Percentiles rank a stretch among this genome's conserved stretches.
phyloP scores from a whole-genome alignment of 37 sponge, comb jelly and placozoan species.

The Cliona cf. orientalis region DNA sequence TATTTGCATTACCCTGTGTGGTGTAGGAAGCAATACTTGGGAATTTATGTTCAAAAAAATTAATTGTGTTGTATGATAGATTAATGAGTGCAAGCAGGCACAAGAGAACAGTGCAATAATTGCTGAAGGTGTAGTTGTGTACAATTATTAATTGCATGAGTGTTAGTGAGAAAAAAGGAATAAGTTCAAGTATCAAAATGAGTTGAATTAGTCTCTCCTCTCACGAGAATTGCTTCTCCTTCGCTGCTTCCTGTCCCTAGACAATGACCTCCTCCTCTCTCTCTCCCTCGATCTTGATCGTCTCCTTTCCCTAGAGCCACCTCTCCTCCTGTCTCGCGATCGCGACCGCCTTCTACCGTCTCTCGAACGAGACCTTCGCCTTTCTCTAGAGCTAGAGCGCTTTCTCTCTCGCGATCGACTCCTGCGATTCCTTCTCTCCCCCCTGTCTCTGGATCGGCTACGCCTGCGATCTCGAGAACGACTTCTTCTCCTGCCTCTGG shows the following conservation, averaged over 20 bases:
- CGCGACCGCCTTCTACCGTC: constrained; percentile 16
- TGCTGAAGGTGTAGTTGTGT: neutral
- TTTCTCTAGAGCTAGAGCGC: constrained; percentile 23
- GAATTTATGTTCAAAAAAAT: too few relatives aligned
- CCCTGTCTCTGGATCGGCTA: constrained; percentile 24
- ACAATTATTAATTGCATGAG: constrained; percentile 5
- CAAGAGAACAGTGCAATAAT: too few relatives aligned
- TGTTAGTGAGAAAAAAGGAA: too few relatives aligned
- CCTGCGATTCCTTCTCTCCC: constrained; percentile 2
- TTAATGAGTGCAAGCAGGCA: too few relatives aligned
- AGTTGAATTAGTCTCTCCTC: neutral
- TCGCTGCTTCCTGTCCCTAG: constrained; percentile 29
- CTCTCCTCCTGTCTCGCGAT: constrained; percentile 20
- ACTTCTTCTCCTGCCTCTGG: constrained; percentile 10
- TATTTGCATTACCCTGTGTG: too few relatives aligned
- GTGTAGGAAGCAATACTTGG: too few relatives aligned
- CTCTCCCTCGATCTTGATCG: constrained; percentile 29
- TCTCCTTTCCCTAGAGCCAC: constrained; percentile 31
- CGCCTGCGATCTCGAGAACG: constrained; percentile 27
- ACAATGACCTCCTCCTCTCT: constrained; percentile 19
- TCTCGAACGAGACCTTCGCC: constrained; percentile 9
- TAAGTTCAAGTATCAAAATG: neutral
- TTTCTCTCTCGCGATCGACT: constrained; percentile 31
- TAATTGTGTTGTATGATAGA: too few relatives aligned
- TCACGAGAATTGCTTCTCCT: neutral